These are phyloP conservation scores for Platycercus adscitus DNA, from an alignment of 2,113 vertebrate species.

Conservation along the genomic window DNA sequence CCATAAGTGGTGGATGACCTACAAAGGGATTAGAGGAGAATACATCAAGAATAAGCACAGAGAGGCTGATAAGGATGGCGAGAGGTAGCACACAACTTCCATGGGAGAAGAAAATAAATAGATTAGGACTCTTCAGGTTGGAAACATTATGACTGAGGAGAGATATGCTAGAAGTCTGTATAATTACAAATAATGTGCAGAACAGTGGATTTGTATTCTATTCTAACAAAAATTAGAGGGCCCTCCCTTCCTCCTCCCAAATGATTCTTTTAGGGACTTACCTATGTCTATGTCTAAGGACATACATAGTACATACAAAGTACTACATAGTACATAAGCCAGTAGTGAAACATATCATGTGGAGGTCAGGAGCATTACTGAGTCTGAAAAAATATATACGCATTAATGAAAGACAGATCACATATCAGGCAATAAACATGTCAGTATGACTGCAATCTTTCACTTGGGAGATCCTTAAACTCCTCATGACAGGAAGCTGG, in stretches of 20 bases:
- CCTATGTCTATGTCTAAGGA: background rate
- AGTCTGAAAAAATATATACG: background rate
- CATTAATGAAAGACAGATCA: background rate
- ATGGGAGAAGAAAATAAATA: background rate
- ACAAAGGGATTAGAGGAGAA: background rate
- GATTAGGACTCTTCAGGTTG: background rate
- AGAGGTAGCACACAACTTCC: background rate
- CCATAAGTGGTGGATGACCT: background rate
- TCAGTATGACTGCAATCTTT: background rate
- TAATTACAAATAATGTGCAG: background rate
- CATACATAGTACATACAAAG: background rate
- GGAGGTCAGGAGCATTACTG: background rate
- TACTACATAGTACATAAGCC: background rate
- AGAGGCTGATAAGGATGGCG: background rate
- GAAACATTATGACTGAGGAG: background rate
- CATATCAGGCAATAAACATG: background rate
- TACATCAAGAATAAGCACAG: background rate
- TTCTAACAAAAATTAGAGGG: background rate
- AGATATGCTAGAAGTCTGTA: background rate
- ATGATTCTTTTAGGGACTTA: background rate
- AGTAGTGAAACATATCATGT: background rate
- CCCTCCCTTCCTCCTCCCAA: background rate
- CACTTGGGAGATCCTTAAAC: background rate
- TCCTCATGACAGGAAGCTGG: background rate
- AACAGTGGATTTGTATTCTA: background rate